Base-by-base conservation (phyloP, 2,797 vertebrate genomes). In the Thaleichthys pacificus region DNA sequence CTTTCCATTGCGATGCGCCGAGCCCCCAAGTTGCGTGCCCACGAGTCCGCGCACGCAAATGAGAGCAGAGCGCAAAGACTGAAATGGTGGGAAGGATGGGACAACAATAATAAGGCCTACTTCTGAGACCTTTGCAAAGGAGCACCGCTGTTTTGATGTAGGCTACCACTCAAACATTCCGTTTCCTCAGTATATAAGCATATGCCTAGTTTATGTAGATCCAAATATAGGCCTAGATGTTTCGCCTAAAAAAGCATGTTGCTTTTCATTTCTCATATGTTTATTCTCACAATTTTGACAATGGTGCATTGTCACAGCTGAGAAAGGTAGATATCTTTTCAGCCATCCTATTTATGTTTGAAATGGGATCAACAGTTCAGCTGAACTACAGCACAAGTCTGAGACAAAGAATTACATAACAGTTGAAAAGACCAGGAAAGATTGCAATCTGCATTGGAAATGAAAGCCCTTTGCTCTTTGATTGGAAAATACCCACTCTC, bases 1-100 rank as follows among this genome's bases (percentile, higher is more conserved):
- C 90, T 82, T 85, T 82, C 83, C 78, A 70, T 85, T 88, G 86
- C 89, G 88, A 89, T 88, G 83, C 70, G 82, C 85, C 89, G 80
- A 89, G 88, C 85, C 90, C 82, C 89, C 89, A 88, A 66, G 75
- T 81, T 72, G 76, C 84, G 88, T 72, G 71, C 72, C 17, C 56
- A 3, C 84, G 84, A 14, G 85, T 32, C 11, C 87, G 89, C 86
- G 91, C 87, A 87, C 82, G 83, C 82, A 84, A 85, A 85, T 63
- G 68, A 54, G 85, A 89, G 78, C 82, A 87, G 80, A 81, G 88
- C 86, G 87, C 51, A 26, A 19, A n/a, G 4, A 21, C 17, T 6
- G 30, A 22, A 8, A 30, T 9, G 66, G 30, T 15, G 22, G 26
- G 49, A 32, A n/a, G 66, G 26, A 22, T 35, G 57, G 9, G n/a